Evolutionary conservation across 2,797 vertebrate species (phyloP), one percentile per base, ranked within the genome.

Genomic region (Molothrus ater): DNA sequence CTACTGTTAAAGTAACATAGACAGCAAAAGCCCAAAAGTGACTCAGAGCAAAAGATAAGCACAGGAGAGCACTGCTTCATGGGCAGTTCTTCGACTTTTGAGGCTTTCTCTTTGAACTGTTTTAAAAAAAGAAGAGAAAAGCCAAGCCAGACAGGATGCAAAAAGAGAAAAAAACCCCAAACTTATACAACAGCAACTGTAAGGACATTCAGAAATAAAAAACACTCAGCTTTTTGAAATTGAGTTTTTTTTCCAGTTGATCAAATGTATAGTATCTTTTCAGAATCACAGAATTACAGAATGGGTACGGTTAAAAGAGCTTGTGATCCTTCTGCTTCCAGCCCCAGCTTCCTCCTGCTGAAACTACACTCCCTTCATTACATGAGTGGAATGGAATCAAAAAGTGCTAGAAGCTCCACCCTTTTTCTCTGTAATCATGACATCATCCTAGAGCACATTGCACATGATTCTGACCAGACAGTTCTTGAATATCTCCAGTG

Each of bases 61-160:
- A 1, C 8, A 38, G 28, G 13, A 89, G 21, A 85, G 2, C 7
- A 54, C 11, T 29, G 9, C 2, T 78, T 68, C 32, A 29, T 10
- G 19, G 28, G 2, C 15, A 51, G 3, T 24, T 74, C 28, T 83
- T 78, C 36, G 45, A 31, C 14, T 82, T 79, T 72, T 47, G 12
- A 42, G 25, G 1, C 3, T 78, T 80, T 63, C 15, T 68, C 60
- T 80, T 70, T 38, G 4, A 31, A 32, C 25, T 24, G 43, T 56
- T 56, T 20, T 12, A 17, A 48, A 45, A 43, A 36, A 48, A 40
- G 3, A 31, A 25, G 34, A 31, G 14, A 71, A 68, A 29, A 21
- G 1, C 0, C 2, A 29, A 72, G 11, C 1, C 20, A 13, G 9
- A 48, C 20, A 56, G 5, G 4, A 20, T 34, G 45, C 32, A 16